phyloP scores from a whole-genome alignment of 2,888 invertebrate species.

The Pandemis corylana region DNA sequence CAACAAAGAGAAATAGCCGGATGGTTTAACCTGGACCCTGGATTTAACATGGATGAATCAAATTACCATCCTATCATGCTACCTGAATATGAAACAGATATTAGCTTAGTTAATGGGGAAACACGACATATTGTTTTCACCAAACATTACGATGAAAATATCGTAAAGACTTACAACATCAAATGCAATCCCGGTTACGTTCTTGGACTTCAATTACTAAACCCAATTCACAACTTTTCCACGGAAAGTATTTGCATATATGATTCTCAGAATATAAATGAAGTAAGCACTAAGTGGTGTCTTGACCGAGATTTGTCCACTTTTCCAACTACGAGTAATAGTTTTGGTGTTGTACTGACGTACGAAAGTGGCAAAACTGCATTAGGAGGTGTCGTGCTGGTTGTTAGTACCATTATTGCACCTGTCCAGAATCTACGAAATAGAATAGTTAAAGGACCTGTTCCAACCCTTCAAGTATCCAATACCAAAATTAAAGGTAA shows the following conservation, averaged over 20 bases:
- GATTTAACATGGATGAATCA: conserved; percentile 87
- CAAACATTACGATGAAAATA: conserved; percentile 85
- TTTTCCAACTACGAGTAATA: conserved; percentile 95
- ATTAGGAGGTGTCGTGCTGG: conserved; percentile 92
- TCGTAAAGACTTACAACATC: conserved; percentile 85
- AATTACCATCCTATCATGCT: conserved; percentile 90
- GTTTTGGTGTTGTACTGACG: conserved; percentile 91
- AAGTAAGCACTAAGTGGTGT: conserved; percentile 89
- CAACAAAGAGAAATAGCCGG: conserved; percentile 97
- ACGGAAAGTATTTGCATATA: conserved; percentile 93
- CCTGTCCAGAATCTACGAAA: conserved; percentile 90
- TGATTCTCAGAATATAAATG: conserved; percentile 89
- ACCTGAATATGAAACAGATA: conserved; percentile 86
- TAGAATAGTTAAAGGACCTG: conserved; percentile 90
- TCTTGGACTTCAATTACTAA: conserved; percentile 94
- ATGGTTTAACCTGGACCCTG: conserved; percentile 92
- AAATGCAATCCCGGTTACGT: conserved; percentile 93
- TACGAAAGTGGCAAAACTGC: conserved; percentile 92
- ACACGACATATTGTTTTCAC: conserved; percentile 92
- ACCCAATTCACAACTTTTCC: conserved; percentile 95
- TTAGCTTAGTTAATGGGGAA: conserved; percentile 89
- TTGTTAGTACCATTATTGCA: conserved; percentile 89
- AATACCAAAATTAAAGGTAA: conserved; percentile 93
- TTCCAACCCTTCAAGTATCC: conserved; percentile 89
- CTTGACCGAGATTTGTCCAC: conserved; percentile 93